These are phyloP conservation scores for Gastrophysa polygoni DNA, from an alignment of 2,888 invertebrate genomes.

Conservation along the genomic window DNA sequence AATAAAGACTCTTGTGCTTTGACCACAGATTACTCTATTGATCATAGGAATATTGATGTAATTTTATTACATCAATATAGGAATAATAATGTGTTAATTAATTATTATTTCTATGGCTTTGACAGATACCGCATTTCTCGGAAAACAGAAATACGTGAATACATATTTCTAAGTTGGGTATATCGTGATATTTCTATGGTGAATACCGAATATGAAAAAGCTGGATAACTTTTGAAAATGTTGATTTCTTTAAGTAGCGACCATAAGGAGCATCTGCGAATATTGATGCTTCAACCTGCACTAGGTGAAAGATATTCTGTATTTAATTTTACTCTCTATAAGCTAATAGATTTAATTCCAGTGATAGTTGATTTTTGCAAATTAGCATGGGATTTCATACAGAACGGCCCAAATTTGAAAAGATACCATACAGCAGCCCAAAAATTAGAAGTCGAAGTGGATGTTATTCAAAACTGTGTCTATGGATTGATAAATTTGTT, in stretches of 20 bases:
- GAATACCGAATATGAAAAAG: no score
- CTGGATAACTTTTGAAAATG: constrained; percentile 45
- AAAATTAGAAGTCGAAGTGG: constrained; percentile 64
- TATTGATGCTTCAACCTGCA: constrained; percentile 61
- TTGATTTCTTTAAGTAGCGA: constrained; percentile 61
- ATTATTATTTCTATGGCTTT: no score
- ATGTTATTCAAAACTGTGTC: constrained; percentile 67
- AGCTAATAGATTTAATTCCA: constrained; percentile 47
- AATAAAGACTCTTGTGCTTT: no score
- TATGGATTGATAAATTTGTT: constrained; percentile 77
- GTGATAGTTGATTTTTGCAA: constrained; percentile 76
- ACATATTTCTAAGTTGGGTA: no score
- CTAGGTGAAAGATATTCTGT: constrained; percentile 58
- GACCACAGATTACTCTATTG: no score
- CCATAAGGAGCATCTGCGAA: constrained; percentile 64
- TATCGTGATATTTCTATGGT: neutral
- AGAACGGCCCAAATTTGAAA: constrained; percentile 70
- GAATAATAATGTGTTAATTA: no score
- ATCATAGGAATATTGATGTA: no score
- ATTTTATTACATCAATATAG: no score
- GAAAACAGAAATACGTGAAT: no score
- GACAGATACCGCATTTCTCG: no score
- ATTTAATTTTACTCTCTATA: no score
- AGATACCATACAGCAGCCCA: constrained; percentile 68
- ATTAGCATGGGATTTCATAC: constrained; percentile 68